phyloP scores from a whole-genome alignment of 2,113 vertebrate genomes.

The Pelobates fuscus region DNA sequence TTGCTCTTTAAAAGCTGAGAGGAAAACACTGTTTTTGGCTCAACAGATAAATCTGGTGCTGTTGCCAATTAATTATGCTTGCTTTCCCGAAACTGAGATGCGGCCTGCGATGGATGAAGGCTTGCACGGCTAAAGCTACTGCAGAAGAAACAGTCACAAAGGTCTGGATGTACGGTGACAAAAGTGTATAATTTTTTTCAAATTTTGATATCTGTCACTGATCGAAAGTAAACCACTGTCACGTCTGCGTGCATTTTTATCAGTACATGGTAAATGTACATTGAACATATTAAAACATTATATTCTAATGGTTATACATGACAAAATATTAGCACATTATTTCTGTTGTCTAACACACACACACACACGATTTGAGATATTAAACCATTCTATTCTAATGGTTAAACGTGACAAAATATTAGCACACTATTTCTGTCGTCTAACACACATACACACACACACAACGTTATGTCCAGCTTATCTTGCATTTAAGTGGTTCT shows the following conservation, averaged over 20 bases:
- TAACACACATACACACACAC: no score
- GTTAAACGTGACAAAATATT: no score
- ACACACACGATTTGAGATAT: no score
- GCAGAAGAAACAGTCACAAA: constrained; percentile 31
- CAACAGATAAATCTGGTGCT: neutral
- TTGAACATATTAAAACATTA: no score
- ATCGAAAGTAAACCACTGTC: constrained; percentile 26
- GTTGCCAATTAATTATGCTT: constrained; percentile 9
- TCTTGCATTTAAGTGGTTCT: no score
- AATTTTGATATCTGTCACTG: constrained; percentile 37
- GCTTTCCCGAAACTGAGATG: constrained; percentile 17
- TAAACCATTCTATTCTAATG: no score
- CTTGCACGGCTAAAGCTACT: constrained; percentile 2
- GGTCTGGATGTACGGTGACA: constrained; percentile 29
- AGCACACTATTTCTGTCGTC: no score
- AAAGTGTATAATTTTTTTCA: constrained; percentile 45
- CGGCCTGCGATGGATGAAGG: constrained; percentile 24
- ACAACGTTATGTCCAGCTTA: no score
- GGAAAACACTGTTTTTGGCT: neutral
- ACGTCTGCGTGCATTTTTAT: constrained; percentile 18
- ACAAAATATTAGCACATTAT: no score
- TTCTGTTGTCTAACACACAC: no score
- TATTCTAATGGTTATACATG: no score
- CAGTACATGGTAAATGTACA: neutral
- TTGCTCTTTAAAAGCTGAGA: neutral